A percentile compares a stretch with the other conserved stretches of the same genome.
phyloP scores from a whole-genome alignment of 2,888 invertebrate species.

The Megamerina dolium region DNA sequence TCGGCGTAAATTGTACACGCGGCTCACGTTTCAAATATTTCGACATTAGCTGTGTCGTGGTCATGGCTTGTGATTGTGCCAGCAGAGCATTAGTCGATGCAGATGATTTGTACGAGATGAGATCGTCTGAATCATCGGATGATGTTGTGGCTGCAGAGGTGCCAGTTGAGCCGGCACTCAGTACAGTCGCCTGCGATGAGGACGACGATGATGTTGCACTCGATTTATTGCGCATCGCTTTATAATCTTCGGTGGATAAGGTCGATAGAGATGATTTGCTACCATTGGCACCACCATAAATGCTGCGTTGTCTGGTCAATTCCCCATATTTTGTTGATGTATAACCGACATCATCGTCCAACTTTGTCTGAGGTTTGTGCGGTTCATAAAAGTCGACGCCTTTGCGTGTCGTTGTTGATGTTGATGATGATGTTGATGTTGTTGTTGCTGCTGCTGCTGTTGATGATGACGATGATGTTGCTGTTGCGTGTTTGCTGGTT shows the following conservation, averaged over 20 bases:
- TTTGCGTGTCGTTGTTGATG: constrained; percentile 28
- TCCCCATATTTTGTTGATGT: constrained; percentile 19
- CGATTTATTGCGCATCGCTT: constrained; percentile 41
- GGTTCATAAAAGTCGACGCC: constrained; percentile 43
- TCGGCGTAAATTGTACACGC: constrained; percentile 45
- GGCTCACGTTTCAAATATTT: constrained; percentile 47
- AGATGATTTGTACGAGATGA: constrained; percentile 45
- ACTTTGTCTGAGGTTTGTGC: constrained; percentile 38
- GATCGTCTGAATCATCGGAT: constrained; percentile 44
- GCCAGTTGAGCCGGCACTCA: constrained; percentile 42
- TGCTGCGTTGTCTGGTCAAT: constrained; percentile 24
- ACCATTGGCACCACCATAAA: constrained; percentile 26
- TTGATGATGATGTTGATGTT: constrained; percentile 16
- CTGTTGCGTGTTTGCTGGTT: no score
- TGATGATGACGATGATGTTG: constrained; percentile 10
- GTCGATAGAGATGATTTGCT: constrained; percentile 26
- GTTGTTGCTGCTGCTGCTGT: constrained; percentile 17
- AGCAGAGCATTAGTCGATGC: constrained; percentile 44
- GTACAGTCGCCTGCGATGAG: constrained; percentile 43
- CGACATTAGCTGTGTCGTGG: constrained; percentile 47
- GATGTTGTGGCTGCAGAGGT: constrained; percentile 44
- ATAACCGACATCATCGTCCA: constrained; percentile 28
- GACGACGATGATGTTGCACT: constrained; percentile 45
- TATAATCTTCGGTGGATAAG: constrained; percentile 37
- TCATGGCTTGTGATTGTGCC: constrained; percentile 48